Evolutionary conservation across 2,888 invertebrate species (phyloP).

Genomic region (Hirtodrosophila cameraria): DNA sequence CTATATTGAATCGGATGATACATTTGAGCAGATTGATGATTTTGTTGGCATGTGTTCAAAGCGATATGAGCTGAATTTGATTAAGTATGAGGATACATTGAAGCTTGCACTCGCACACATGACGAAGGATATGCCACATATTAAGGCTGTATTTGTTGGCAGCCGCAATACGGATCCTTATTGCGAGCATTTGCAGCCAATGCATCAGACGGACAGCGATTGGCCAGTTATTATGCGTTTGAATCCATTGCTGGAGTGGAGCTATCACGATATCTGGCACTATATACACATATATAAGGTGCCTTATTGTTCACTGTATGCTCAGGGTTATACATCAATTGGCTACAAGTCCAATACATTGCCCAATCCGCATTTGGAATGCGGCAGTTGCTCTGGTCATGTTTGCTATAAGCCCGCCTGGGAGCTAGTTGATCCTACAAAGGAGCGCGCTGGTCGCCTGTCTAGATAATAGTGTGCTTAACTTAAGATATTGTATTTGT

Average conservation of each 20-base stretch:
- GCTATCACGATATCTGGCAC: conserved; percentile 95
- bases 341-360: conserved; percentile 92
- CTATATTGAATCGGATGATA: conserved; percentile 91
- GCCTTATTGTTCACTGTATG: conserved; percentile 96
- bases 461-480: conserved; percentile 36
- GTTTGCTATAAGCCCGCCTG: conserved; percentile 91
- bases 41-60: conserved; percentile 90
- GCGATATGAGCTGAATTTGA: conserved; percentile 90
- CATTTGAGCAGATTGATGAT: conserved; percentile 93
- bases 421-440: conserved; percentile 81
- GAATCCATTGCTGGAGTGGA: conserved; percentile 96
- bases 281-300: conserved; percentile 91
- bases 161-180: no score
- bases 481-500: no score
- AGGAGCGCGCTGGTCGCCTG: conserved; percentile 82
- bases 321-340: conserved; percentile 95
- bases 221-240: conserved; percentile 97
- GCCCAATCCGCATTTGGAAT: conserved; percentile 90
- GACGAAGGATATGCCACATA: conserved; percentile 85
- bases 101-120: conserved; percentile 89
- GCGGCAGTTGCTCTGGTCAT: conserved; percentile 31
- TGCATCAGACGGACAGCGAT: conserved; percentile 90
- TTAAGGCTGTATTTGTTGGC: no score
- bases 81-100: conserved; percentile 88
- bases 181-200: no score